Conservation (phyloP, 2,797 vertebrate genomes). For the Acrocephalus scirpaceus region DNA sequence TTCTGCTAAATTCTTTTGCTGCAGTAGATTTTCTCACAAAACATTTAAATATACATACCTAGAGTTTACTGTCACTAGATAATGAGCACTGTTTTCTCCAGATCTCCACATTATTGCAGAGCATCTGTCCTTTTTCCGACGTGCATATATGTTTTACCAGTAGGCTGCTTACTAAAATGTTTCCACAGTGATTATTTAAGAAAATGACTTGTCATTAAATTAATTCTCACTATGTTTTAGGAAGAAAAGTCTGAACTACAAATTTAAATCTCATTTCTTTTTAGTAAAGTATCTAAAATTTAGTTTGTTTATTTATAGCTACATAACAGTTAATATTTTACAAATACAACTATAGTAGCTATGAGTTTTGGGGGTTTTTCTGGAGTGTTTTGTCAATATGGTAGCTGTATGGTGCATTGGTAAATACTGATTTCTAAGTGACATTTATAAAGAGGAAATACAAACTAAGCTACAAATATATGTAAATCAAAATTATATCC, state of each 20-base stretch:
- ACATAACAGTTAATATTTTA: neutral
- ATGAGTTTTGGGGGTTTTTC: neutral
- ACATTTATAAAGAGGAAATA: neutral
- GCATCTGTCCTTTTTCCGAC: neutral
- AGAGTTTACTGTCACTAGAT: neutral
- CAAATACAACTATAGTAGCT: neutral
- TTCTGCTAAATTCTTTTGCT: neutral
- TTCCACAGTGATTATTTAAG: neutral
- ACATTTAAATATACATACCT: neutral
- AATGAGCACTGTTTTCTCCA: neutral
- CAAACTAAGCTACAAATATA: neutral
- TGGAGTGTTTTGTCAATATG: neutral
- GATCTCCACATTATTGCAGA: neutral
- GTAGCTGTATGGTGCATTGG: neutral
- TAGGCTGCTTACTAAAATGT: neutral
- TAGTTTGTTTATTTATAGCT: neutral
- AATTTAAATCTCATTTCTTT: neutral
- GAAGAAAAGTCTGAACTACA: neutral
- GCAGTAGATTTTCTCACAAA: neutral
- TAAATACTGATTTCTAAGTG: slow-evolving; percentile 19
- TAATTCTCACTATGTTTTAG: neutral
- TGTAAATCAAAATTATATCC: neutral
- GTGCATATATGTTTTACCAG: neutral
- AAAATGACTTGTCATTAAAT: neutral
- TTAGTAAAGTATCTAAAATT: neutral